Conservation (phyloP, 2,888 invertebrate species). For the Harpagoxenus sublaevis region DNA sequence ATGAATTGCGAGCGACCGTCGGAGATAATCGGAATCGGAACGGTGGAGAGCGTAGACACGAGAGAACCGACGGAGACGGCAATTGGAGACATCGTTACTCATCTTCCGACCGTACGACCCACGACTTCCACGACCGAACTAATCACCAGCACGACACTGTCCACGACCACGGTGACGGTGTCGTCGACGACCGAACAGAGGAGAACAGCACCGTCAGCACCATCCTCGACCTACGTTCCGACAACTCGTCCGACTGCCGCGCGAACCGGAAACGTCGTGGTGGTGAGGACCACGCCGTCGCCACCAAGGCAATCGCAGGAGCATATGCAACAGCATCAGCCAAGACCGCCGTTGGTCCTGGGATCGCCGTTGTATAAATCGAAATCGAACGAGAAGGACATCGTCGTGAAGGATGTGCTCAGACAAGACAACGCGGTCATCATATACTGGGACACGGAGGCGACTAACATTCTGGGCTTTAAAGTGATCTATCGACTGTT, state of each 20-base stretch:
- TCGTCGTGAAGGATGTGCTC: conserved; percentile 95
- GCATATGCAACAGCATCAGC: conserved; percentile 86
- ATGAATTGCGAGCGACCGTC: conserved; percentile 85
- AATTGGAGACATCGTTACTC: conserved; percentile 84
- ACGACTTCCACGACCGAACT: conserved; percentile 80
- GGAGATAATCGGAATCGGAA: conserved; percentile 87
- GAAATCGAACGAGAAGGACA: conserved; percentile 91
- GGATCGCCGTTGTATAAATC: conserved; percentile 89
- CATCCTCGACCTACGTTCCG: conserved; percentile 69
- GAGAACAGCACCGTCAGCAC: conserved; percentile 81
- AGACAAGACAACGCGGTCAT: conserved; percentile 95
- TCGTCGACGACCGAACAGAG: conserved; percentile 68
- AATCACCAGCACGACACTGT: conserved; percentile 72
- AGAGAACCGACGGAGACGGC: conserved; percentile 81
- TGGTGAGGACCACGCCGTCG: conserved; percentile 81
- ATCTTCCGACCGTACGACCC: conserved; percentile 77
- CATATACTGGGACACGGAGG: conserved; percentile 96
- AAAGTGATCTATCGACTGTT: conserved; percentile 95
- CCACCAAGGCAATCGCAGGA: conserved; percentile 74
- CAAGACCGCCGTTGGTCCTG: conserved; percentile 91
- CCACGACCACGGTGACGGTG: conserved; percentile 72
- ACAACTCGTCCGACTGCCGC: conserved; percentile 78
- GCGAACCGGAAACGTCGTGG: conserved; percentile 83
- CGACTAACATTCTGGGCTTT: conserved; percentile 95
- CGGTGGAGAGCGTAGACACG: conserved; percentile 87